These are phyloP conservation scores for Prietella phreatophila DNA, from an alignment of 2,113 vertebrate genomes.

Conservation along the genomic window DNA sequence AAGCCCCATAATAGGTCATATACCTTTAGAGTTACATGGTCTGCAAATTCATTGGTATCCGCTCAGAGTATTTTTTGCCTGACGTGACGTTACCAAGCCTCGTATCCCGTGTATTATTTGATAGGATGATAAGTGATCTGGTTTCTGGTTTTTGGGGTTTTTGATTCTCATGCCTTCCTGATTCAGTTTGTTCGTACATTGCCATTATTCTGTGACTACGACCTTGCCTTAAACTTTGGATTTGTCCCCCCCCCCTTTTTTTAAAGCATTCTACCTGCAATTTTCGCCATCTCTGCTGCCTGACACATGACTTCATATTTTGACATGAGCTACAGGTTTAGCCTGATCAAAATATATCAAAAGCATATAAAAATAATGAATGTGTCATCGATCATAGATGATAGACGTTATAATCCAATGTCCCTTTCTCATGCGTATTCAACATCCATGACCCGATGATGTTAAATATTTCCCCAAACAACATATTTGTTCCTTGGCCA, in stretches of 20 bases:
- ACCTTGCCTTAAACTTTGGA: neutral
- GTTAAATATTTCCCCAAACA: conserved; percentile 29
- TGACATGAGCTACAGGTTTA: neutral
- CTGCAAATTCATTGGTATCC: neutral
- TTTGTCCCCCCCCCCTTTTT: too few relatives aligned
- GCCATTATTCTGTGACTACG: neutral
- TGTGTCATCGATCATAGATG: conserved; percentile 45
- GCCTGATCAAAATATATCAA: neutral
- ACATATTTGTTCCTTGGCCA: conserved; percentile 32
- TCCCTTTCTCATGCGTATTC: conserved; percentile 8
- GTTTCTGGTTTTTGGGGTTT: neutral
- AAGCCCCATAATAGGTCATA: neutral
- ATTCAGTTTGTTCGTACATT: too few relatives aligned
- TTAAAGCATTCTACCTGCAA: neutral
- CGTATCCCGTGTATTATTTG: neutral
- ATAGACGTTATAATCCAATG: conserved; percentile 48
- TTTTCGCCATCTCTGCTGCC: neutral
- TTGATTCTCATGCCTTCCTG: too few relatives aligned
- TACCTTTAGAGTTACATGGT: neutral
- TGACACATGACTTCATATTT: neutral
- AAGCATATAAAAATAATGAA: conserved; percentile 26
- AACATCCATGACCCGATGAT: conserved; percentile 39
- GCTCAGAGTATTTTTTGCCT: too few relatives aligned
- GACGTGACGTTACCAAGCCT: neutral
- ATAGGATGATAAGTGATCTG: neutral